phyloP scores from a whole-genome alignment of 2,888 invertebrate genomes.

The Leptarthrus brevirostris region DNA sequence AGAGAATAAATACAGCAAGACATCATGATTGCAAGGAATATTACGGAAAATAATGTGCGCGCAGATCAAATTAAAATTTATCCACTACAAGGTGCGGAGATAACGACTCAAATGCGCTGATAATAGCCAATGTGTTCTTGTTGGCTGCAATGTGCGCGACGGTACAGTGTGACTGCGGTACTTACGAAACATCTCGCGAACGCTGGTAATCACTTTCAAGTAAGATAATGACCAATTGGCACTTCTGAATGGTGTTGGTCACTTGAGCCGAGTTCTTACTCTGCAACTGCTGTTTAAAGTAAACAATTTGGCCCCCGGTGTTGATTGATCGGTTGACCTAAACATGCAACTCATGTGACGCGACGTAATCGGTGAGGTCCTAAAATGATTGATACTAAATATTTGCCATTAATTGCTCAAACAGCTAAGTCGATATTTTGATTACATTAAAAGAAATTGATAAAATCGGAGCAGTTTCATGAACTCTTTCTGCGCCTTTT shows the following conservation, averaged over 20 bases:
- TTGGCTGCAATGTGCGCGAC: background rate
- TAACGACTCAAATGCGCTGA: constrained; percentile 34
- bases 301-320: constrained; percentile 18
- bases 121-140: constrained; percentile 11
- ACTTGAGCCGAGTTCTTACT: constrained; percentile 12
- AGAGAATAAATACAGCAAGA: background rate
- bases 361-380: background rate
- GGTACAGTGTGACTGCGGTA: background rate
- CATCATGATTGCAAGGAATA: constrained; percentile 5
- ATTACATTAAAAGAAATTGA: too few species aligned
- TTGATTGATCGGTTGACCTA: constrained; percentile 1
- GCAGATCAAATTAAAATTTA: constrained; percentile 42
- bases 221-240: constrained; percentile 46
- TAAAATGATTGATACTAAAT: too few species aligned
- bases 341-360: background rate
- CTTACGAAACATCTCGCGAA: background rate
- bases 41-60: constrained; percentile 10
- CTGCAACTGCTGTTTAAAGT: background rate
- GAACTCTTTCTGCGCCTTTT: too few species aligned
- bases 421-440: too few species aligned
- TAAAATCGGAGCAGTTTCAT: too few species aligned
- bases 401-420: too few species aligned
- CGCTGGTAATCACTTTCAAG: constrained; percentile 25
- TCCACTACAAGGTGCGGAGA: constrained; percentile 36
- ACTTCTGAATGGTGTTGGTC: constrained; percentile 14